A percentile compares a stretch with the other conserved stretches of the same genome.
phyloP scores from a whole-genome alignment of 2,888 invertebrate species.

The Sarcophaga caerulescens region DNA sequence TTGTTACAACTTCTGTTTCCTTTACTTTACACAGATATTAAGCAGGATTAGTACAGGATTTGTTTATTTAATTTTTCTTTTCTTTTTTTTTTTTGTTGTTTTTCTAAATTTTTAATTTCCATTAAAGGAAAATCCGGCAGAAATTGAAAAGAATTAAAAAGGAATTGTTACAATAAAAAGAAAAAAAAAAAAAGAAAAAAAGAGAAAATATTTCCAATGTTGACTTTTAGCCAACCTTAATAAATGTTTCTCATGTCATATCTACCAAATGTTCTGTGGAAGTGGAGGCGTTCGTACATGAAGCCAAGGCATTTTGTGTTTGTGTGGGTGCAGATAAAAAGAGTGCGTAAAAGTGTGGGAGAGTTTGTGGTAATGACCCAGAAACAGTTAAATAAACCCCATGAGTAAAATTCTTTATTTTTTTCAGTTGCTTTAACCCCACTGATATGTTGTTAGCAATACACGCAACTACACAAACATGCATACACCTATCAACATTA shows the following conservation, averaged over 20 bases:
- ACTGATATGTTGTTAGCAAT: background rate
- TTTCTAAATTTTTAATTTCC: constrained; percentile 16
- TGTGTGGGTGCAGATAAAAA: no score
- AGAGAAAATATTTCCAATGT: constrained; percentile 14
- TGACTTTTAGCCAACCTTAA: constrained; percentile 16
- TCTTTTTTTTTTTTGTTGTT: no score
- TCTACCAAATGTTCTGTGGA: no score
- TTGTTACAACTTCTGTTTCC: background rate
- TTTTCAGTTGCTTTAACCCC: constrained; percentile 2
- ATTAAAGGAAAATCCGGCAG: constrained; percentile 12
- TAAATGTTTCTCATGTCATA: background rate
- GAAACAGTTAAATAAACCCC: constrained; percentile 59
- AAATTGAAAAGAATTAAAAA: constrained; percentile 16
- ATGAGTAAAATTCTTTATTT: constrained; percentile 44
- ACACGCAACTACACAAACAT: background rate
- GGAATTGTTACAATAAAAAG: background rate
- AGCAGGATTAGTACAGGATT: constrained; percentile 27
- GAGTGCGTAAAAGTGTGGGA: constrained; percentile 15
- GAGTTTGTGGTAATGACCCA: constrained; percentile 58
- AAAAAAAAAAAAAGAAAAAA: constrained; percentile 31
- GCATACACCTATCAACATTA: background rate
- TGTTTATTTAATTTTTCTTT: constrained; percentile 16
- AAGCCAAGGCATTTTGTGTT: background rate
- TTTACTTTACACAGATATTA: constrained; percentile 20
- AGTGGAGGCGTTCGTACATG: background rate